Base-by-base conservation (phyloP, 2,888 invertebrate genomes). In the Zaprionus bogoriensis region DNA sequence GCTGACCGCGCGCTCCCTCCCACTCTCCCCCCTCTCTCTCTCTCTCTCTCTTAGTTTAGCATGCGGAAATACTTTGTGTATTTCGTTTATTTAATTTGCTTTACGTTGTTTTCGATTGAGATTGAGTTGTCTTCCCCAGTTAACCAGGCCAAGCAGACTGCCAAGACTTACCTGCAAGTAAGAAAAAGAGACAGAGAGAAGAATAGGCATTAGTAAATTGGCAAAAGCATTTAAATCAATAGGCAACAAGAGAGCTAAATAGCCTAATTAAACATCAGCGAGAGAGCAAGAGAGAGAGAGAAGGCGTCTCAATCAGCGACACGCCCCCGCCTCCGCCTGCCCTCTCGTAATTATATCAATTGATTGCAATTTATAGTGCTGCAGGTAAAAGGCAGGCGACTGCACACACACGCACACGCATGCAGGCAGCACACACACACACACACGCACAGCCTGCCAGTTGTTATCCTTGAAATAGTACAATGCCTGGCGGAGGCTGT, bases 401-500 rank as follows among this genome's bases (percentile, higher is more conserved):
- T 10, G 28, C 44, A n/a, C 60, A 23, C 22, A 46, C 32, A 30
- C 45, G 25, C 52, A 58, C 28, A 53, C 28, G 54, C 20, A 36
- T n/a, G 2, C 20, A 30, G 12, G 7, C 14, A 4, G 3, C 27
- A 51, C 45, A 46, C 28, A 44, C 28, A 23, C 28, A 20, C 10
- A 10, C 22, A 10, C 20, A 17, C 7, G 6, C 5, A 23, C 66
- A 57, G 63, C 42, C 65, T 62, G 45, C 71, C 68, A 74, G 80
- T 76, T 68, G 76, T 73, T 83, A 87, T 87, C 88, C 88, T 88
- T 88, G 88, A 88, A 88, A 87, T 88, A 88, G 88, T 88, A 82
- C 88, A 88, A 88, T 88, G 88, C 86, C 88, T 86, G 84, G 28
- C 46, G 62, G 64, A 66, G 71, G 75, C 81, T 77, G 79, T 46